Conservation (phyloP, 2,888 invertebrate species). For the Brachynemurus nebulosus region DNA sequence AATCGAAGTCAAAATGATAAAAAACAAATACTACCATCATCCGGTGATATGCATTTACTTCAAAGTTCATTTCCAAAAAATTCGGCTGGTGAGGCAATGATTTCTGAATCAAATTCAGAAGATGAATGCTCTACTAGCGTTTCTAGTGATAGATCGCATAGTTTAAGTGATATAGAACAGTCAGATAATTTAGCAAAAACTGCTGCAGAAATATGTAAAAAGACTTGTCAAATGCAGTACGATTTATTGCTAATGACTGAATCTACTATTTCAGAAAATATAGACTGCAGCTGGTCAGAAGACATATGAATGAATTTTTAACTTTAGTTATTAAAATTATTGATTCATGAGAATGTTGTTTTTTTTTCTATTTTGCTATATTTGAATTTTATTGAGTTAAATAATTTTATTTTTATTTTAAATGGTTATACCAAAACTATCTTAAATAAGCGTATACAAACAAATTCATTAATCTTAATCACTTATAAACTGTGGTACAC, state of each 20-base stretch:
- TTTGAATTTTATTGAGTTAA: too few relatives aligned
- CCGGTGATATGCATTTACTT: constrained; percentile 4
- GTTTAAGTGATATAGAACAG: constrained; percentile 12
- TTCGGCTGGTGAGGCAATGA: constrained; percentile 54
- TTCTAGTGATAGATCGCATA: constrained; percentile 22
- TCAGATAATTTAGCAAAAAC: constrained; percentile 9
- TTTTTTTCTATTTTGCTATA: too few relatives aligned
- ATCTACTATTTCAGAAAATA: constrained; percentile 16
- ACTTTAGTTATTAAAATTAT: too few relatives aligned
- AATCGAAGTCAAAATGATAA: constrained; percentile 14
- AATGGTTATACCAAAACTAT: too few relatives aligned
- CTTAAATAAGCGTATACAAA: too few relatives aligned
- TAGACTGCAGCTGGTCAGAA: constrained; percentile 21
- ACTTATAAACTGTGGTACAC: too few relatives aligned
- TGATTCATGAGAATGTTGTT: too few relatives aligned
- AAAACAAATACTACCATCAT: constrained; percentile 12
- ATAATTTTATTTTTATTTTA: too few relatives aligned
- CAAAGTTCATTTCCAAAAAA: constrained; percentile 40
- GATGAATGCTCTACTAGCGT: constrained; percentile 39
- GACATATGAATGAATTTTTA: too few relatives aligned
- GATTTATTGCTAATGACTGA: constrained; percentile 13
- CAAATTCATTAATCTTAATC: too few relatives aligned
- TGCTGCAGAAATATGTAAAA: constrained; percentile 8
- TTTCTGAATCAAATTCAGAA: constrained; percentile 47
- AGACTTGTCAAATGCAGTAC: constrained; percentile 13